Base-by-base conservation (phyloP, 1,140 invertebrate species). In the Trissolcus basalis region DNA sequence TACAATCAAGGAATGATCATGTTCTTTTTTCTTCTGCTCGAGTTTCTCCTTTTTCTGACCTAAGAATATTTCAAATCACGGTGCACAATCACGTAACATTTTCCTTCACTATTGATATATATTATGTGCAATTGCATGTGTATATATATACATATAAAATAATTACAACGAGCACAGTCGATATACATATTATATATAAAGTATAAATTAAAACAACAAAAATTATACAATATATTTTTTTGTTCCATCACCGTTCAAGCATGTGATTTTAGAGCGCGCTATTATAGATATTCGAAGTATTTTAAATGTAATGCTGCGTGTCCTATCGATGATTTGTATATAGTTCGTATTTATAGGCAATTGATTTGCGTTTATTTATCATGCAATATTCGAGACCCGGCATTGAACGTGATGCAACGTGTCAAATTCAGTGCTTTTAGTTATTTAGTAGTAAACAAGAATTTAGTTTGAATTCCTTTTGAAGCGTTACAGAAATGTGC, bases 311-410 rank as follows among this genome's bases (percentile, higher is more conserved):
- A 78, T 68, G 72, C 81, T 86, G 82, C 80, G 85, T 86, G 83
- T 87, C 85, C 82, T 59, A 73, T 87, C 86, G 76, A 84, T 80
- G 65, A 84, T 81, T 85, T 86, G 86, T 88, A 88, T 79, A 87
- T 88, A 88, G 84, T 80, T 85, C 63, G 76, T 88, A 86, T 80
- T 81, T 85, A 82, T 85, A 72, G 85, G 81, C 81, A 85, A 86
- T 64, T 86, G 83, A 84, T 83, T 86, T 83, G 65, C 36, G 36
- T 86, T 47, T 73, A 73, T 85, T 84, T 87, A 83, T 82, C 76
- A 13, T 44, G 67, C 80, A 54, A 55, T 59, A 47, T 47, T 50
- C 59, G 41, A 54, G 45, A 13, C 35, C 47, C 14, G 43, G 54
- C 44, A 3, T 27, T 27, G 2, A 12, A 48, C 11, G 32, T 58